These are phyloP conservation scores for Capromys pilorides DNA, from an alignment of 2,797 vertebrate species.

Conservation along the genomic window DNA sequence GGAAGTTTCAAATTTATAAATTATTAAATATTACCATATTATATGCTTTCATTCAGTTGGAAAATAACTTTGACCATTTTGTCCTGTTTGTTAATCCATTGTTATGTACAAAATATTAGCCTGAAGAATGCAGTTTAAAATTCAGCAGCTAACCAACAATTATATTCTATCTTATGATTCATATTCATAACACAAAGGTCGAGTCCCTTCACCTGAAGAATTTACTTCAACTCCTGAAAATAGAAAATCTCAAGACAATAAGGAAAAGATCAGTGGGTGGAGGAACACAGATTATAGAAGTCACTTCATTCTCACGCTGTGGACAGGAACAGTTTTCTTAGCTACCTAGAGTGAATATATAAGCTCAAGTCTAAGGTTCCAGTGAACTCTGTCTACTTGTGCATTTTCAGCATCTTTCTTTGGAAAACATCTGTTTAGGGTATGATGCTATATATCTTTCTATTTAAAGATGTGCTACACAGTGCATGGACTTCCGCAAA, in stretches of 20 bases:
- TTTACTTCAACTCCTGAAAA: neutral
- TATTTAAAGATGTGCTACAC: neutral
- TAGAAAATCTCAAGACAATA: neutral
- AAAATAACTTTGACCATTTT: neutral
- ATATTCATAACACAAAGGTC: neutral
- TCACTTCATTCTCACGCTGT: neutral
- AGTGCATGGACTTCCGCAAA: neutral
- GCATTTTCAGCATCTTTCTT: neutral
- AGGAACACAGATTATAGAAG: neutral
- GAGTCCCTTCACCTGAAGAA: neutral
- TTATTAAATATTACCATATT: neutral
- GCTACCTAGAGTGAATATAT: neutral
- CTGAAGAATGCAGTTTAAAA: neutral
- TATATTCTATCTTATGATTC: neutral
- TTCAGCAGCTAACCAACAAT: neutral
- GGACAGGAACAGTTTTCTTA: neutral
- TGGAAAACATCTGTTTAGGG: neutral
- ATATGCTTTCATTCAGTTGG: neutral
- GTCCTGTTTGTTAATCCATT: neutral
- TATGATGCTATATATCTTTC: neutral
- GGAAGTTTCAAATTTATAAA: neutral
- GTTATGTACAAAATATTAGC: neutral
- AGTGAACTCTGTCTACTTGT: neutral
- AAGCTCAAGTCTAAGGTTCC: neutral
- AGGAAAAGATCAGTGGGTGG: neutral